Conservation (phyloP, 1,140 invertebrate species). For the Lepidotrigona ventralis region DNA sequence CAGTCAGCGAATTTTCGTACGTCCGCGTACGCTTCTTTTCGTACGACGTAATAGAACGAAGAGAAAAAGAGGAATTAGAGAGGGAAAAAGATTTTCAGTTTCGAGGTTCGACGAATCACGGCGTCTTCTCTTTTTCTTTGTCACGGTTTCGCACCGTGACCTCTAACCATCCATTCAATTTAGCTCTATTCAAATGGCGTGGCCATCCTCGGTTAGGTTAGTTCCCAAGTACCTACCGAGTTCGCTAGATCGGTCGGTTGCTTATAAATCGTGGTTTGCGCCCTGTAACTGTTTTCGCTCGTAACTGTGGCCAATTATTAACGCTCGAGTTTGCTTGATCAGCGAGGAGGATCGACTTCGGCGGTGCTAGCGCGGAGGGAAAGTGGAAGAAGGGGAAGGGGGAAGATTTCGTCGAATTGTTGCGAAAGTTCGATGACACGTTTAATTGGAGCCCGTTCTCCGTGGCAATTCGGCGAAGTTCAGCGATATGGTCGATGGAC, state of each 20-base stretch:
- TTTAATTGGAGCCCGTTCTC: conserved; percentile 12
- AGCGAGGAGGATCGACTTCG: not conserved
- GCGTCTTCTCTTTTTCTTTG: not conserved
- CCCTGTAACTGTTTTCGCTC: conserved; percentile 26
- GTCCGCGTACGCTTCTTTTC: not conserved
- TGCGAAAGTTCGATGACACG: not conserved
- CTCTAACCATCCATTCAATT: not conserved
- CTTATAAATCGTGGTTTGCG: conserved; percentile 16
- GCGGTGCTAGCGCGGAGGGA: no score
- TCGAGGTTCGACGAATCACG: not conserved
- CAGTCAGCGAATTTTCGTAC: not conserved
- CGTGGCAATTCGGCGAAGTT: not conserved
- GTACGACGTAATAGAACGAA: not conserved
- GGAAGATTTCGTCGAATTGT: not conserved
- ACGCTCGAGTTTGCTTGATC: conserved; percentile 18
- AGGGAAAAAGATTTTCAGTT: not conserved
- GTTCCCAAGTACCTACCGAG: not conserved
- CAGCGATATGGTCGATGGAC: no score
- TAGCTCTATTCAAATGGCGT: not conserved
- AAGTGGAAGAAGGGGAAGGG: no score
- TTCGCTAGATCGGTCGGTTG: not conserved
- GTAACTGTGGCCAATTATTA: conserved; percentile 13
- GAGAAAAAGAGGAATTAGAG: not conserved
- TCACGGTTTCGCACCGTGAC: not conserved
- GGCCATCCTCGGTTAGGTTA: no score